These are phyloP conservation scores for Nephrocerus scutellatus DNA, from an alignment of 2,888 invertebrate genomes.

Conservation along the genomic window DNA sequence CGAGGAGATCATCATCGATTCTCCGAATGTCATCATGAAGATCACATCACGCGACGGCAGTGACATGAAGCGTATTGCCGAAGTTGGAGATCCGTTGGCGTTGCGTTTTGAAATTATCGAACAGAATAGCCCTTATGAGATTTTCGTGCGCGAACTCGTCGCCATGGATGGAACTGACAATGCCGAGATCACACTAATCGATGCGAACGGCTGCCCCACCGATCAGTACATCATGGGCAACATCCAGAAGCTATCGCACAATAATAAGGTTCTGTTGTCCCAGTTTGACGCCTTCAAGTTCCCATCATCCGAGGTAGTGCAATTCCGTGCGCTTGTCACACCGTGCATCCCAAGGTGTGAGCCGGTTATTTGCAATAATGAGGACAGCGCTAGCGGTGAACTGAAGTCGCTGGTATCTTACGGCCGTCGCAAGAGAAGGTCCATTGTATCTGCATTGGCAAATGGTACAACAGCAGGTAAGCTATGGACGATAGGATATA, in stretches of 20 bases:
- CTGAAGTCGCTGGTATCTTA: constrained; percentile 76
- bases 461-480: too few species aligned
- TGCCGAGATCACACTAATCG: constrained; percentile 86
- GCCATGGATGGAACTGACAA: constrained; percentile 92
- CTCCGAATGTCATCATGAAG: constrained; percentile 91
- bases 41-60: constrained; percentile 80
- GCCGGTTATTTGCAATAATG: constrained; percentile 81
- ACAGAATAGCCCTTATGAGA: constrained; percentile 88
- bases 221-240: constrained; percentile 95
- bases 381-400: constrained; percentile 70
- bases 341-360: constrained; percentile 91
- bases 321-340: constrained; percentile 88
- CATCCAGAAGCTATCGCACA: constrained; percentile 71
- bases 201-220: constrained; percentile 86
- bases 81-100: constrained; percentile 88
- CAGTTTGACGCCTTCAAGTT: constrained; percentile 96
- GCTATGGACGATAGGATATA: too few species aligned
- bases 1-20: constrained; percentile 87
- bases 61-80: constrained; percentile 78
- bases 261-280: constrained; percentile 78
- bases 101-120: constrained; percentile 88
- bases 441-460: too few species aligned
- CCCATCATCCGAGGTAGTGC: constrained; percentile 89
- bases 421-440: constrained; percentile 75
- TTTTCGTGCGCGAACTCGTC: constrained; percentile 87